phyloP scores from a whole-genome alignment of 2,888 invertebrate species.

The Eledona agricola region DNA sequence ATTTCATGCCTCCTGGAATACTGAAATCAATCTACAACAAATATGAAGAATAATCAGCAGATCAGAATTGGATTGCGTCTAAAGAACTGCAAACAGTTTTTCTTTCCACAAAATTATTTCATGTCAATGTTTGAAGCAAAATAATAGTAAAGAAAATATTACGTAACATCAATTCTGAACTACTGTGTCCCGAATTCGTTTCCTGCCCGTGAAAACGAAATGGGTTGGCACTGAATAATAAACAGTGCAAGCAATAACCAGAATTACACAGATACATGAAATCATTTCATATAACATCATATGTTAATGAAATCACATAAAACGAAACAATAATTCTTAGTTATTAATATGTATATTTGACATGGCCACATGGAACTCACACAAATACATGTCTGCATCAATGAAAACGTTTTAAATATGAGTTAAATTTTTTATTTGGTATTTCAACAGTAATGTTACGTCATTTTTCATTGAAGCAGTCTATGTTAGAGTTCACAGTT shows the following conservation, averaged over 20 bases:
- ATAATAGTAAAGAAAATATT: constrained; percentile 20
- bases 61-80: constrained; percentile 60
- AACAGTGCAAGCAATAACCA: constrained; percentile 60
- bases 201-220: constrained; percentile 61
- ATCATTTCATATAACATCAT: constrained; percentile 59
- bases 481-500: constrained; percentile 49
- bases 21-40: constrained; percentile 61
- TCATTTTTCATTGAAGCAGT: constrained; percentile 53
- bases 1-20: constrained; percentile 54
- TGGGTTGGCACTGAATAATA: constrained; percentile 57
- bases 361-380: constrained; percentile 62
- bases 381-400: constrained; percentile 51
- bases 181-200: constrained; percentile 60
- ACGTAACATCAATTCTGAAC: constrained; percentile 58
- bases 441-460: constrained; percentile 31
- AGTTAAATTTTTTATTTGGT: constrained; percentile 24
- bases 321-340: constrained; percentile 58
- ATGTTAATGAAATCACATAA: constrained; percentile 60
- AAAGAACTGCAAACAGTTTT: constrained; percentile 53
- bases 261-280: constrained; percentile 60
- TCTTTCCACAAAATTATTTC: constrained; percentile 45
- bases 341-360: constrained; percentile 52
- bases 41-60: constrained; percentile 58
- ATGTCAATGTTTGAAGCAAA: constrained; percentile 39
- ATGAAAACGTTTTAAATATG: constrained; percentile 45